Evolutionary conservation across 2,888 invertebrate species (phyloP), one percentile per base, ranked within the genome.

Genomic region (Tenthredo distinguenda): DNA sequence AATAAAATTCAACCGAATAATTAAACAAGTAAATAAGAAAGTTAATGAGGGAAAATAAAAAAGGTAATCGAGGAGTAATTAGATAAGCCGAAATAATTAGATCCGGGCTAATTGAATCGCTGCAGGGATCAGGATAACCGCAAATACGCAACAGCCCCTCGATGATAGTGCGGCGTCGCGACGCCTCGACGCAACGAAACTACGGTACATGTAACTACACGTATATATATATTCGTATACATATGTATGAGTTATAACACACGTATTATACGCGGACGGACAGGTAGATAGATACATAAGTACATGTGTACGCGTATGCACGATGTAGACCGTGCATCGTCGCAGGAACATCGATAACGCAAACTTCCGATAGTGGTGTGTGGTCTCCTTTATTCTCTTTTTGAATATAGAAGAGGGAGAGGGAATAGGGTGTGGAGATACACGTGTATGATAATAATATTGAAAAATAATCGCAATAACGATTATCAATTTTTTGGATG

Each of bases 131-230:
- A 37, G 77, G 26, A 50, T 50, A 55, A 34, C 15, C 55, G 58
- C 26, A 72, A 18, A 71, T 68, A 84, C 50, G 72, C 72, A 84
- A 55, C 85, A 85, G 79, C 79, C 85, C 79, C 65, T 85, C 85
- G 85, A 85, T 85, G 85, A 74, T 74, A 74, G 65, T 77, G 79
- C 77, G 77, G 68, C 85, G 77, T 85, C 85, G n/a, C 85, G 65
- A 79, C 85, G 85, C 85, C 58, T 81, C 62, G 81, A 50, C 62
- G 62, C 62, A 81, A 62, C 81, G 62, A 62, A 65, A 81, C 55
- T 77, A 62, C 81, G 81, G 81, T 81, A 81, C 62, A 62, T 26
- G 26, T 26, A 62, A 12, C 21, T 26, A 26, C 2, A 62, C 3
- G 1, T 26, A 26, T 26, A 50, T 55, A 55, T 18, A 50, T 50